phyloP scores from a whole-genome alignment of 2,888 invertebrate species.

The Spicauda simplicius region DNA sequence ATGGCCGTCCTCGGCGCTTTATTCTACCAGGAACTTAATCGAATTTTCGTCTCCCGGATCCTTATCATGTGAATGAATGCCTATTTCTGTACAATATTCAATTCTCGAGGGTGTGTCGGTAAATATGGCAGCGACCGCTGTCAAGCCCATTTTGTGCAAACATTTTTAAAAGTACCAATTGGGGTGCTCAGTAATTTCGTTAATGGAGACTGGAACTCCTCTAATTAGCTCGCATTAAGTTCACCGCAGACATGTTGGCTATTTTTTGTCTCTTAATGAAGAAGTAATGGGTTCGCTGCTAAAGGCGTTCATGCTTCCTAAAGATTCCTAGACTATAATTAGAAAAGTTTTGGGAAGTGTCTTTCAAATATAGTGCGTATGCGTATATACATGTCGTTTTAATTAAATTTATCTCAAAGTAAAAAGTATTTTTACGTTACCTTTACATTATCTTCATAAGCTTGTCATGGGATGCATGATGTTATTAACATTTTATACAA shows the following conservation, averaged over 20 bases:
- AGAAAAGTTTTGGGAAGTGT: background rate
- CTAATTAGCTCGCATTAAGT: slow-evolving; percentile 12
- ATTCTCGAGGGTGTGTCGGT: background rate
- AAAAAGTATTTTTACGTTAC: too few species aligned
- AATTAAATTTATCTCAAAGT: too few species aligned
- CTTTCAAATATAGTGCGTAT: too few species aligned
- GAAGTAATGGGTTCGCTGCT: background rate
- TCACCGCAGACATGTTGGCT: slow-evolving; percentile 1
- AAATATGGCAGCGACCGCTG: background rate
- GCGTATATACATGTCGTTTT: too few species aligned
- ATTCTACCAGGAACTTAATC: too few species aligned
- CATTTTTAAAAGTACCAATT: slow-evolving; percentile 9
- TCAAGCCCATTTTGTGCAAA: slow-evolving; percentile 6
- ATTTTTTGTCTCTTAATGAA: background rate
- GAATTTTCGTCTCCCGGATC: too few species aligned
- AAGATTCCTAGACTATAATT: background rate
- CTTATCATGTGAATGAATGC: too few species aligned
- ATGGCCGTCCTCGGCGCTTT: too few species aligned
- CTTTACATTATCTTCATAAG: too few species aligned
- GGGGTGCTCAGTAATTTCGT: slow-evolving; percentile 9
- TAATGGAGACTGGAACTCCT: slow-evolving; percentile 6
- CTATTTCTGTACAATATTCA: background rate
- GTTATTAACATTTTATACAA: too few species aligned
- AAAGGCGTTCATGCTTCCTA: background rate
- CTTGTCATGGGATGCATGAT: too few species aligned